Base-by-base conservation (phyloP, 2,888 invertebrate genomes). In the Epicampocera succincta region DNA sequence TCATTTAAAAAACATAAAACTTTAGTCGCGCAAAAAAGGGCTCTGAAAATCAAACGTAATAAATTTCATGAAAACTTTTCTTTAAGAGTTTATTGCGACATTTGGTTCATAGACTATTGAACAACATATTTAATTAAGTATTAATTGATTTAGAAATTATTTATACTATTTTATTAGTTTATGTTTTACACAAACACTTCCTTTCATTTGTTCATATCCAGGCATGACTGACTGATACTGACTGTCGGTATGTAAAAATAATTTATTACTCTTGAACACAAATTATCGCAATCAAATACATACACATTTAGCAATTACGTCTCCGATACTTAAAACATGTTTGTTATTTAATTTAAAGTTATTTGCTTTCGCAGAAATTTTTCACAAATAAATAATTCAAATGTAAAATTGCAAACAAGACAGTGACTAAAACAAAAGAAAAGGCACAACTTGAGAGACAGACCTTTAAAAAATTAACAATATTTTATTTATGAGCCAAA, bases 281-380 rank as follows among this genome's bases (percentile, higher is more conserved):
- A 42, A 38, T 65, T 65, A 29, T 75, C 58, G 5, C 50, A 46
- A 25, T 40, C 15, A 52, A 33, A 17, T 42, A 29, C 52, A 21
- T 66, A 9, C 15, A 38, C 46, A 40, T 54, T 54, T 56, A 65
- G 40, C 40, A 60, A 69, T 76, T 80, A 69, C 50, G 44, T 60
- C 65, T 42, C 25, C 29, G 48, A 46, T 19, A 46, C 33, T 61
- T 61, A 61, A 60, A 68, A 61, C 60, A 61, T 61, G 74, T 52
- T 60, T 74, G 65, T 81, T 81, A 77, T 73, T 77, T 77, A 63
- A 81, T 77, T 73, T 56, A 66, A 78, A 78, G 65, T 65, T 65
- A 46, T 69, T 72, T 72, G 58, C 74, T 82, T 71, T 71, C 69
- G 61, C 21, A 74, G 25, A 29, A 56, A 44, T 63, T 48, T 56